A percentile compares a stretch with the other conserved stretches of the same genome.
phyloP scores from a whole-genome alignment of 1,140 invertebrate genomes.

The Popillia japonica region DNA sequence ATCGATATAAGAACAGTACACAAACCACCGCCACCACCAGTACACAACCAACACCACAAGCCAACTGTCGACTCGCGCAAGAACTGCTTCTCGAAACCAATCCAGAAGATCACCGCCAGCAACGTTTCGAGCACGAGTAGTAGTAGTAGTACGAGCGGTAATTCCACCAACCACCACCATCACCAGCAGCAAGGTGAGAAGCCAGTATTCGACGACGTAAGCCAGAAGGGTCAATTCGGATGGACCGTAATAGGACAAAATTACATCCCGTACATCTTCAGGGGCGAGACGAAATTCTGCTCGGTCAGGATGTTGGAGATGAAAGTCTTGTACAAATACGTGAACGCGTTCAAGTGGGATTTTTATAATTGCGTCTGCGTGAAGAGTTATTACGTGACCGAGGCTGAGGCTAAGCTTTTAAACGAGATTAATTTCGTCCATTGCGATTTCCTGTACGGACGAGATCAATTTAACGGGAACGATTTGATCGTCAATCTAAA shows the following conservation, averaged over 20 bases:
- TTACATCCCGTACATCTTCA: slow-evolving; percentile 35
- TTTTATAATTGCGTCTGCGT: slow-evolving; percentile 28
- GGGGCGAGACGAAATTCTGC: slow-evolving; percentile 10
- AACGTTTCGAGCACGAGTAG: slow-evolving; percentile 9
- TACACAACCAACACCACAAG: background rate
- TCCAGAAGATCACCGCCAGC: background rate
- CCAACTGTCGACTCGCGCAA: background rate
- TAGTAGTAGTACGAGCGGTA: background rate
- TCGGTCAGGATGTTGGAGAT: slow-evolving; percentile 26
- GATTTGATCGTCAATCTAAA: slow-evolving; percentile 63
- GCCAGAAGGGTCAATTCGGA: slow-evolving; percentile 34
- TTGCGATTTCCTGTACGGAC: slow-evolving; percentile 23
- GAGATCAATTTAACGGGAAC: slow-evolving; percentile 23
- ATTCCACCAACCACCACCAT: background rate
- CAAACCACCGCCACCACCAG: background rate
- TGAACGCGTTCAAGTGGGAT: slow-evolving; percentile 26
- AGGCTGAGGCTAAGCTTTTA: slow-evolving; percentile 19
- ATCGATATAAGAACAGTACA: slow-evolving; percentile 2
- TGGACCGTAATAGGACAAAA: slow-evolving; percentile 16
- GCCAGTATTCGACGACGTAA: slow-evolving; percentile 25
- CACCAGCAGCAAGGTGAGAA: background rate
- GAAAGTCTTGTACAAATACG: slow-evolving; percentile 22
- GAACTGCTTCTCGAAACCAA: slow-evolving; percentile 15
- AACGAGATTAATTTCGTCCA: slow-evolving; percentile 37
- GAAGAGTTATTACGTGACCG: slow-evolving; percentile 36